Percentiles rank a stretch among this genome's conserved stretches.
phyloP scores from a whole-genome alignment of 2,113 vertebrate genomes.

The Semicossyphus pulcher region DNA sequence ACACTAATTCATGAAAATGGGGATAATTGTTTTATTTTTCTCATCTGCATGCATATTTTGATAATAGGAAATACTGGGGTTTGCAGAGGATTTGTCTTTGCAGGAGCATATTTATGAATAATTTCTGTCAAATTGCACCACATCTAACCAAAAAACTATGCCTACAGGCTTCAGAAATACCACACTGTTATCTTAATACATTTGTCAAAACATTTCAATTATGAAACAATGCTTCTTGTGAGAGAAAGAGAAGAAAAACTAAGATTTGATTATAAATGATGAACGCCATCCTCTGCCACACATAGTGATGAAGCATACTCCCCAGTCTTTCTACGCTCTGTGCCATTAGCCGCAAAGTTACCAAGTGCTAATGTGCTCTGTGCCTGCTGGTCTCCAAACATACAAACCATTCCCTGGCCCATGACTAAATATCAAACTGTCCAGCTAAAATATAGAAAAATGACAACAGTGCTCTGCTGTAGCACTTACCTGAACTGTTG shows the following conservation, averaged over 20 bases:
- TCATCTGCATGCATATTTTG: background rate
- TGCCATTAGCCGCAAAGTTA: too few relatives aligned
- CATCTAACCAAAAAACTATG: background rate
- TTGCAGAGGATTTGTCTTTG: background rate
- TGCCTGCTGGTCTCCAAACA: background rate
- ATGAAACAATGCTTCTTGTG: too few relatives aligned
- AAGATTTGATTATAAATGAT: too few relatives aligned
- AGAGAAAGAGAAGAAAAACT: too few relatives aligned
- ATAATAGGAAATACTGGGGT: background rate
- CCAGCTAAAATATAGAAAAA: background rate
- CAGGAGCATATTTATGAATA: background rate
- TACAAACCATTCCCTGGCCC: background rate
- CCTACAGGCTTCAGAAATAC: background rate
- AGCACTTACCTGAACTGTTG: slow-evolving; percentile 75
- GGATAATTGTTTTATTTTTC: background rate
- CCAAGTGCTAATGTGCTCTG: too few relatives aligned
- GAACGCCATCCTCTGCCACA: too few relatives aligned
- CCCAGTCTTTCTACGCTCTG: too few relatives aligned
- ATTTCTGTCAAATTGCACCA: background rate
- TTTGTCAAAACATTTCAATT: slow-evolving; percentile 1
- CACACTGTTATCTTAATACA: background rate
- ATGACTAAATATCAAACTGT: background rate
- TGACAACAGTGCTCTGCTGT: background rate
- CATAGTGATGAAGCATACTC: too few relatives aligned
- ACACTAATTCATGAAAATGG: slow-evolving; percentile 6